These are phyloP conservation scores for Pogona vitticeps DNA, from an alignment of 2,113 vertebrate species.

Conservation along the genomic window DNA sequence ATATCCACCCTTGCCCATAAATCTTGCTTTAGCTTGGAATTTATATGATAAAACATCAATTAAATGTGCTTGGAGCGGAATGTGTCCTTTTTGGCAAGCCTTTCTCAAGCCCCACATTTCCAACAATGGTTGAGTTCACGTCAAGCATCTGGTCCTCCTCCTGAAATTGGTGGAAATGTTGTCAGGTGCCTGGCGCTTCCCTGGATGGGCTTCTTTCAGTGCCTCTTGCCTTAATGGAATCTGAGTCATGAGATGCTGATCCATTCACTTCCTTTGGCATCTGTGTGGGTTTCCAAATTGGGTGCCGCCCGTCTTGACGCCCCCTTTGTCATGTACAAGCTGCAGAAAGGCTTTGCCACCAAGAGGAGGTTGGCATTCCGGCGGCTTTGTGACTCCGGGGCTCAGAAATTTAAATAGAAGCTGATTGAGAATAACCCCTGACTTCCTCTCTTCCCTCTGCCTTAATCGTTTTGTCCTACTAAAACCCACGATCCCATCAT, in stretches of 20 bases:
- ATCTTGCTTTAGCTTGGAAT: conserved; percentile 38
- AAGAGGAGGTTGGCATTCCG: neutral
- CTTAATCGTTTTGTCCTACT: neutral
- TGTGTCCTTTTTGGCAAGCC: too few species aligned
- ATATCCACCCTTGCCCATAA: conserved; percentile 3
- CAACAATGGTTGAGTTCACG: conserved; percentile 28
- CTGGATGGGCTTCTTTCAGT: neutral
- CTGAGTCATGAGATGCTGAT: neutral
- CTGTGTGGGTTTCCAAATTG: conserved; percentile 52
- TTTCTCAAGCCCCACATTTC: too few species aligned
- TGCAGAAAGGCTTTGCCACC: fast-evolving
- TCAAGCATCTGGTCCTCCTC: conserved; percentile 40
- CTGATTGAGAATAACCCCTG: neutral
- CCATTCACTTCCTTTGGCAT: conserved; percentile 20
- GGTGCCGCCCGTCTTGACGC: conserved; percentile 57
- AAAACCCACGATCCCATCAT: neutral
- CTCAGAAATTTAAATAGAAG: neutral
- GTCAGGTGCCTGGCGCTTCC: neutral
- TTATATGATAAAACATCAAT: neutral
- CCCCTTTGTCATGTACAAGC: fast-evolving
- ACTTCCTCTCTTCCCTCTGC: fast-evolving
- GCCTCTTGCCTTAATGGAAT: neutral
- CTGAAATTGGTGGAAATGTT: neutral
- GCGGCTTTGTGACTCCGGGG: too few species aligned
- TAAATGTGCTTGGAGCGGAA: conserved; percentile 45